Conservation (phyloP, 37 sponge, comb jelly and placozoan genomes). For the Mnemiopsis leidyi region DNA sequence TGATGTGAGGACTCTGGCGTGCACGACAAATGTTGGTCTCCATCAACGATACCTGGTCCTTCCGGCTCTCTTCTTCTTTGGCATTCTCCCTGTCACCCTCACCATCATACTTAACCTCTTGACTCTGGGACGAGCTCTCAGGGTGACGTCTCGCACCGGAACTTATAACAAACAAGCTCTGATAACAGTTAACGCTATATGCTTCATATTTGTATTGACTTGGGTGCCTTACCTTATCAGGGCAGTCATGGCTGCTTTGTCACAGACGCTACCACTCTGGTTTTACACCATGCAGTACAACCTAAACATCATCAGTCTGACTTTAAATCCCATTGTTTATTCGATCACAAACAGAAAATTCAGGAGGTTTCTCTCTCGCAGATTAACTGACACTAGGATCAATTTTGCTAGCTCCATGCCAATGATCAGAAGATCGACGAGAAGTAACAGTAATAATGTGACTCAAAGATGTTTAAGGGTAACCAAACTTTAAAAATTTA, state of each 20-base stretch:
- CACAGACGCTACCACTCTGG: neutral
- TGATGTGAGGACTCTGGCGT: constrained; percentile 26
- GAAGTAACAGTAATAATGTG: no score
- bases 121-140: constrained; percentile 2
- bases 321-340: constrained; percentile 41
- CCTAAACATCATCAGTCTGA: constrained; percentile 61
- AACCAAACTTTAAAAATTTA: no score
- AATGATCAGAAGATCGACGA: no score
- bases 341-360: constrained; percentile 51
- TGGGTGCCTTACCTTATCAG: constrained; percentile 37
- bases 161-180: constrained; percentile 56
- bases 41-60: neutral
- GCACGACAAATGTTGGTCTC: neutral
- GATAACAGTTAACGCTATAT: constrained; percentile 45
- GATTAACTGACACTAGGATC: no score
- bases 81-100: constrained; percentile 32
- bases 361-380: neutral
- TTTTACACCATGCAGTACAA: constrained; percentile 52
- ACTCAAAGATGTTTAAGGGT: no score
- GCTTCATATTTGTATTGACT: constrained; percentile 3
- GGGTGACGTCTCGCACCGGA: neutral
- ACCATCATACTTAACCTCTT: constrained; percentile 14
- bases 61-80: constrained; percentile 1
- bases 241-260: neutral
- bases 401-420: no score